Percentiles rank a stretch among this genome's conserved stretches.
Conservation (phyloP, 2,797 vertebrate genomes). For the Melanotaenia maccullochi region DNA sequence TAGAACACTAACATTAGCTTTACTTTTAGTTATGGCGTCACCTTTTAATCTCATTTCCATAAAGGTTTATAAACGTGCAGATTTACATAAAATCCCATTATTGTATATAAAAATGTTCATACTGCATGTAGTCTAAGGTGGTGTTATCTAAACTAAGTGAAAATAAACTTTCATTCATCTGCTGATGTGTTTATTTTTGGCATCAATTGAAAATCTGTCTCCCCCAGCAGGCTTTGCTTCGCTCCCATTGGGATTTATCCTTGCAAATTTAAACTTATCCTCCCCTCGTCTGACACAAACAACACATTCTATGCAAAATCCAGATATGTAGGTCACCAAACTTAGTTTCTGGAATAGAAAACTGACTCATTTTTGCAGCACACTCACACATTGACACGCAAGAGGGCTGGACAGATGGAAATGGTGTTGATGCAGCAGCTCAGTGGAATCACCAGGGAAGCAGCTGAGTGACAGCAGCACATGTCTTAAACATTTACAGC, state of each 20-base stretch:
- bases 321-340: constrained; percentile 53
- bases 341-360: constrained; percentile 50
- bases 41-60: too few species aligned
- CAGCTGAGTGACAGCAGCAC: constrained; percentile 65
- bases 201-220: not conserved
- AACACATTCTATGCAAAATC: constrained; percentile 19
- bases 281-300: not conserved
- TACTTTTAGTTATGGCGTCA: too few species aligned
- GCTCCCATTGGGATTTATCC: not conserved
- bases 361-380: constrained; percentile 55
- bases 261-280: constrained; percentile 1
- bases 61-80: too few species aligned
- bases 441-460: constrained; percentile 23
- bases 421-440: constrained; percentile 44
- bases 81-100: too few species aligned
- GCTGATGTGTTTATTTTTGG: not conserved
- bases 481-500: constrained; percentile 49
- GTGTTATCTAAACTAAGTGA: not conserved
- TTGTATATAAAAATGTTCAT: too few species aligned
- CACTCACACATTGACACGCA: constrained; percentile 36
- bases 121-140: not conserved
- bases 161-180: not conserved
- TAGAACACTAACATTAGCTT: too few species aligned
- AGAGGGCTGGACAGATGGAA: constrained; percentile 60
- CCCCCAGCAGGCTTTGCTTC: not conserved